Conservation (phyloP, 2,888 invertebrate genomes). For the Drosophila buzzatii region DNA sequence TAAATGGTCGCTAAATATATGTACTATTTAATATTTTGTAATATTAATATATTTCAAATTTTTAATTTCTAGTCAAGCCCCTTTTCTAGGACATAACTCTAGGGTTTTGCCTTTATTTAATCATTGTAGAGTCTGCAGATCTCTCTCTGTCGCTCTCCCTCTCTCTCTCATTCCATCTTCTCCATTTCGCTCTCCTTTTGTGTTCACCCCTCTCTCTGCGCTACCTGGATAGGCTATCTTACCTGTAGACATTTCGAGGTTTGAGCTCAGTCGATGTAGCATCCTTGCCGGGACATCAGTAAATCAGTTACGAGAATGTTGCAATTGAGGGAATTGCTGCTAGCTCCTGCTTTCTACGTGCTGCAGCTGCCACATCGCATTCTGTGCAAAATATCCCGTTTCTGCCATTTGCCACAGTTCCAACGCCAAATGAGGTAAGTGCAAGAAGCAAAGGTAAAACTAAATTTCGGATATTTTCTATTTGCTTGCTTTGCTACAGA, state of each 20-base stretch:
- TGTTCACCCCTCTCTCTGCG: not conserved
- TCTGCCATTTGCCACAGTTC: constrained; percentile 44
- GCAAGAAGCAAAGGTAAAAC: not conserved
- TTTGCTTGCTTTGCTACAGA: constrained; percentile 18
- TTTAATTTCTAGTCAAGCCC: too few relatives aligned
- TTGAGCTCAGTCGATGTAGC: constrained; percentile 17
- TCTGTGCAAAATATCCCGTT: constrained; percentile 16
- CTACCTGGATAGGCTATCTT: constrained; percentile 10
- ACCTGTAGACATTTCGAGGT: constrained; percentile 11
- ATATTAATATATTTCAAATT: too few relatives aligned
- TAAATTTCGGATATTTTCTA: not conserved
- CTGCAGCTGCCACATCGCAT: constrained; percentile 42
- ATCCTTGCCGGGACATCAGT: constrained; percentile 9
- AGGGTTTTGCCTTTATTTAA: too few relatives aligned
- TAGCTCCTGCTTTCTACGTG: constrained; percentile 22
- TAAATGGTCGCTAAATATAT: not conserved
- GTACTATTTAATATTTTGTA: too few relatives aligned
- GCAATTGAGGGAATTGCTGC: constrained; percentile 17
- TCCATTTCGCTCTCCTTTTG: not conserved
- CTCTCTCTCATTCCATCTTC: not conserved
- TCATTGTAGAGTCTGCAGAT: too few relatives aligned
- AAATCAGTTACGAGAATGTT: constrained; percentile 15
- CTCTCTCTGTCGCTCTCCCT: too few relatives aligned
- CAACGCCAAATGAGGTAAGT: constrained; percentile 49
- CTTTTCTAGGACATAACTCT: too few relatives aligned